Evolutionary conservation across 2,888 invertebrate genomes (phyloP).

Genomic region (Orgyia antiqua): DNA sequence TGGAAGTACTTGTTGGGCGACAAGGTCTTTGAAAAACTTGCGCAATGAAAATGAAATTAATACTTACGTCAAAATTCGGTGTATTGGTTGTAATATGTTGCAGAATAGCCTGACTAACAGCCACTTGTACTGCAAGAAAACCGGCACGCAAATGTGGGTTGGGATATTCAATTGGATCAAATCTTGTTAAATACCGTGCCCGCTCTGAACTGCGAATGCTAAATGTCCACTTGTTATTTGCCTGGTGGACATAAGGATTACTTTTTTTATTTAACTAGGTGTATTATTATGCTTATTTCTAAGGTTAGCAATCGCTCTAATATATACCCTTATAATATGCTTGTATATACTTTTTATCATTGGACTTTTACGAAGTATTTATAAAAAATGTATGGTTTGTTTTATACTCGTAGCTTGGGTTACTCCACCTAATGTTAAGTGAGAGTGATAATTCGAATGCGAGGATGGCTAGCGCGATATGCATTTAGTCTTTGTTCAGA

Average conservation of each 20-base stretch:
- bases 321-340: background rate
- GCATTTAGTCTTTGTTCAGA: no score
- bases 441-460: no score
- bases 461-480: no score
- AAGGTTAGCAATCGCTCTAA: background rate
- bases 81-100: constrained; percentile 21
- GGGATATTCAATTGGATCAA: constrained; percentile 6
- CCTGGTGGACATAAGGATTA: constrained; percentile 22
- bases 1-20: no score
- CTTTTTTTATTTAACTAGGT: no score
- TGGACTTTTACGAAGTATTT: no score
- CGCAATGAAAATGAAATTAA: background rate
- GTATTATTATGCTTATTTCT: no score
- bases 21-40: no score
- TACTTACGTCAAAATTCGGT: constrained; percentile 36
- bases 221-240: constrained; percentile 39
- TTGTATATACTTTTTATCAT: background rate
- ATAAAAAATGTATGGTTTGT: no score
- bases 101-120: constrained; percentile 50
- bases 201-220: constrained; percentile 56
- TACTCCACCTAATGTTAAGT: no score
- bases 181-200: constrained; percentile 30
- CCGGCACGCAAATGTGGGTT: constrained; percentile 51
- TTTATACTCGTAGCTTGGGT: no score
- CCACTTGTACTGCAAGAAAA: constrained; percentile 54